phyloP scores from a whole-genome alignment of 2,888 invertebrate genomes.

The Therioaphis trifolii region DNA sequence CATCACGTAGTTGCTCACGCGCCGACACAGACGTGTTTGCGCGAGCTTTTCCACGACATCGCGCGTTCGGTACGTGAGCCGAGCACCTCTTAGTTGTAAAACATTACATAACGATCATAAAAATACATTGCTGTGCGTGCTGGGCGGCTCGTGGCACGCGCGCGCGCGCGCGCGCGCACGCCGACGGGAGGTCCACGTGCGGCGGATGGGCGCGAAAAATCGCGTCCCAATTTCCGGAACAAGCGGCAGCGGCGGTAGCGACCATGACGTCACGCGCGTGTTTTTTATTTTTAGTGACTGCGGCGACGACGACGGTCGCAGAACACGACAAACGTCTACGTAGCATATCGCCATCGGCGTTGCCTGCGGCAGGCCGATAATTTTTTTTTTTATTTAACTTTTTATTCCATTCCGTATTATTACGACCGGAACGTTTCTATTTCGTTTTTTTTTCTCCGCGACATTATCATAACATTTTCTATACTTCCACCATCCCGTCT shows the following conservation, averaged over 20 bases:
- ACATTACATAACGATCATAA: no score
- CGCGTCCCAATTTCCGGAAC: constrained; percentile 37
- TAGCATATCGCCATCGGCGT: background rate
- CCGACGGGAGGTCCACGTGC: constrained; percentile 28
- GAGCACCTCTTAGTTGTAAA: no score
- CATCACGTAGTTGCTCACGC: no score
- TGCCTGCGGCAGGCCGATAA: constrained; percentile 20
- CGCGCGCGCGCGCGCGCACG: background rate
- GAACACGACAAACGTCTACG: background rate
- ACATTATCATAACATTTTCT: constrained; percentile 27
- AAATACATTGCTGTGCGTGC: no score
- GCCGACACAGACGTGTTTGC: no score
- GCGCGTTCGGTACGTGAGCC: no score
- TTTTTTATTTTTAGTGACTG: constrained; percentile 36
- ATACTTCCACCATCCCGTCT: no score
- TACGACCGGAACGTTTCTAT: constrained; percentile 42
- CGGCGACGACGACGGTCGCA: background rate
- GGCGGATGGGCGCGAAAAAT: constrained; percentile 30
- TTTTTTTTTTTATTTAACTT: background rate
- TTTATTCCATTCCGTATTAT: constrained; percentile 2
- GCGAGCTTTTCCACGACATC: no score
- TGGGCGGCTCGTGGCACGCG: no score
- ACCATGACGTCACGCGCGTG: background rate
- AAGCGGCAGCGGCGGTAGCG: background rate
- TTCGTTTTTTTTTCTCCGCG: background rate